Evolutionary conservation across 2,888 invertebrate genomes (phyloP).

Genomic region (Hartigia nigra): DNA sequence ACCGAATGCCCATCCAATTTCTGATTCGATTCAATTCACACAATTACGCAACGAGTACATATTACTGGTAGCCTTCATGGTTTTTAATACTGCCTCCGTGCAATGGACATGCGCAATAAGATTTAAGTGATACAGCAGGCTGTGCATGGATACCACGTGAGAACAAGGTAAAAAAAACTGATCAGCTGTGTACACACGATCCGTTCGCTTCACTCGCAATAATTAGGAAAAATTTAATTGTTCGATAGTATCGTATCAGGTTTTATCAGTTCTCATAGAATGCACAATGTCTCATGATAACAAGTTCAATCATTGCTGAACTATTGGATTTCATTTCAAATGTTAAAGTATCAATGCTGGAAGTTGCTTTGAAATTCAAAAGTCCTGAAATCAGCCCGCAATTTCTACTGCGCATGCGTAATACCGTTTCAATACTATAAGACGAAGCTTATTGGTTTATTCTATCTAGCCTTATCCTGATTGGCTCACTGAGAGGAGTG

Average conservation of each 20-base stretch:
- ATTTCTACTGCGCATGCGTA: background rate
- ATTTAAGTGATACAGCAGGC: conserved; percentile 15
- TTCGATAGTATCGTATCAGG: background rate
- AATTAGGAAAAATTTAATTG: background rate
- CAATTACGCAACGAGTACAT: background rate
- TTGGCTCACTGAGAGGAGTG: background rate
- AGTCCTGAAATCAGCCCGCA: background rate
- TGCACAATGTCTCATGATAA: background rate
- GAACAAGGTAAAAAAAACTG: conserved; percentile 8
- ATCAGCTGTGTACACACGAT: conserved; percentile 44
- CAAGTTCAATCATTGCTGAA: background rate
- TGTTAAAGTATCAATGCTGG: background rate
- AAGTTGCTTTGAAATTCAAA: background rate
- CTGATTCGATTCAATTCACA: background rate
- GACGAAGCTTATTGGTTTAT: background rate
- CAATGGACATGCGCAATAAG: background rate
- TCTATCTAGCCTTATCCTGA: background rate
- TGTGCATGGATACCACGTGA: conserved; percentile 18
- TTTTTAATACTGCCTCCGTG: background rate
- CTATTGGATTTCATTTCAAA: background rate
- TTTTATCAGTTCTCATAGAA: background rate
- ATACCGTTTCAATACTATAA: background rate
- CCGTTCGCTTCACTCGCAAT: background rate
- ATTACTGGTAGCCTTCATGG: background rate
- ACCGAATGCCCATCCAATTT: background rate